Conservation (phyloP, 2,888 invertebrate genomes). For the Hybos culiciformis region DNA sequence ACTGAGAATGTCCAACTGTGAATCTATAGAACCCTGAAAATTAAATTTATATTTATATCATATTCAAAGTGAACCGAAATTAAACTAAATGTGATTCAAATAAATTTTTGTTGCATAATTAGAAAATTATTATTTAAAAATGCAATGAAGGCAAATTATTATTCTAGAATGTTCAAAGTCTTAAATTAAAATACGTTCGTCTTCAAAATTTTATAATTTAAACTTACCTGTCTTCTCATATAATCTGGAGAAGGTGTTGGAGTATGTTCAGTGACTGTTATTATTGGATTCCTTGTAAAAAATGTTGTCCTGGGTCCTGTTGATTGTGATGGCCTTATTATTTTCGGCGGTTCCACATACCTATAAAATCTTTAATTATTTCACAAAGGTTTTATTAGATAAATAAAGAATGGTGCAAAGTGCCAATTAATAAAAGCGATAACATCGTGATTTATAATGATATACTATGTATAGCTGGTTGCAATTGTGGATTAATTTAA, state of each 20-base stretch:
- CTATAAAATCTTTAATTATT: slow-evolving; percentile 33
- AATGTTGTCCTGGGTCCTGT: slow-evolving; percentile 30
- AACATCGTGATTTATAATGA: no score
- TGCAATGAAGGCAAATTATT: not conserved
- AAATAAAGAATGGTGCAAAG: slow-evolving; percentile 17
- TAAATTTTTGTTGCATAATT: no score
- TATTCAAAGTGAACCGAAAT: no score
- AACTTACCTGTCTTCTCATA: slow-evolving; percentile 60
- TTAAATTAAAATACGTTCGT: not conserved
- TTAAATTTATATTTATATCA: not conserved
- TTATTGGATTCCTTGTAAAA: slow-evolving; percentile 81
- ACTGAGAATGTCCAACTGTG: slow-evolving; percentile 54
- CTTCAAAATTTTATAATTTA: no score
- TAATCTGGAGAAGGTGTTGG: slow-evolving; percentile 85
- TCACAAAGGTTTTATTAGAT: slow-evolving; percentile 15
- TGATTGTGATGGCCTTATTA: slow-evolving; percentile 27
- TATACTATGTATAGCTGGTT: no score
- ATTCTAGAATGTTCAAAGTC: not conserved
- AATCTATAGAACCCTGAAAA: slow-evolving; percentile 65
- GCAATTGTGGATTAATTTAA: no score
- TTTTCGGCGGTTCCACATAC: slow-evolving; percentile 33
- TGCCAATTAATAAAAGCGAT: slow-evolving; percentile 1
- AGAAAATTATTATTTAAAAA: slow-evolving; percentile 1
- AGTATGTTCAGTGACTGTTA: slow-evolving; percentile 92
- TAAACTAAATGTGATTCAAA: no score